A percentile compares a stretch with the other conserved stretches of the same genome.
Evolutionary conservation across 2,888 invertebrate species (phyloP).

Genomic region (Arenicola marina): DNA sequence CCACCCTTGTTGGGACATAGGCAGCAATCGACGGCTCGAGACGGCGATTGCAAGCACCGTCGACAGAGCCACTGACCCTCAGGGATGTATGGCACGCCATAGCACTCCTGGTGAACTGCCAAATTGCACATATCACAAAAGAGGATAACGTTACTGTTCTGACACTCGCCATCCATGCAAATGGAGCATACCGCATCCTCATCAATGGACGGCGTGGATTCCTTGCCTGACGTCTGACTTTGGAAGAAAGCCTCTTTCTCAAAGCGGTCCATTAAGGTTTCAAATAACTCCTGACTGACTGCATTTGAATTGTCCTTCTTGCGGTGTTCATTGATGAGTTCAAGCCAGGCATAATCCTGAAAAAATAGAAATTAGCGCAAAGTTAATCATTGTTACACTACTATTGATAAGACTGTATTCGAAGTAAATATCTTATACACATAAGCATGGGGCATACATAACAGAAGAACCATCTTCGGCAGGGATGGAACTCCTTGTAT

Average conservation of each 20-base stretch:
- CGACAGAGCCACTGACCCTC: conserved; percentile 98
- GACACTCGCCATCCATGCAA: conserved; percentile 98
- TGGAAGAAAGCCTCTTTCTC: conserved; percentile 83
- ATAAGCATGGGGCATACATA: too few species aligned
- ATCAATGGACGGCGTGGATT: conserved; percentile 76
- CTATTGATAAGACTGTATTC: too few species aligned
- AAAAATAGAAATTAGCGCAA: too few species aligned
- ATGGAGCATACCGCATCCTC: conserved; percentile 99
- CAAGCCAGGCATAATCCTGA: conserved; percentile 88
- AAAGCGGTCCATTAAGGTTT: conserved; percentile 94
- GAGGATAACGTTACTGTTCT: conserved; percentile 96
- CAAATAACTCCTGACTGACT: conserved; percentile 87
- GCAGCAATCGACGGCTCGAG: conserved; percentile 90
- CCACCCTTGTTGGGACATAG: conserved; percentile 97
- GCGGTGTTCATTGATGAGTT: conserved; percentile 83
- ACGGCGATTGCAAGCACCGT: conserved; percentile 93
- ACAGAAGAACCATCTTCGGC: too few species aligned
- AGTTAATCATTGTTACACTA: too few species aligned
- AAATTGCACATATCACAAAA: conserved; percentile 99
- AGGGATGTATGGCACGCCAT: conserved; percentile 96
- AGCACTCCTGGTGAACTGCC: conserved; percentile 97
- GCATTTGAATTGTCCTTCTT: conserved; percentile 67
- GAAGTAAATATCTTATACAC: too few species aligned
- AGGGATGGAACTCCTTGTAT: too few species aligned
- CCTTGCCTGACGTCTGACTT: conserved; percentile 55